Percentiles rank a stretch among this genome's conserved stretches.
These are phyloP conservation scores for Artibeus jamaicensis DNA, from an alignment of 2,797 vertebrate species.

Conservation along the genomic window DNA sequence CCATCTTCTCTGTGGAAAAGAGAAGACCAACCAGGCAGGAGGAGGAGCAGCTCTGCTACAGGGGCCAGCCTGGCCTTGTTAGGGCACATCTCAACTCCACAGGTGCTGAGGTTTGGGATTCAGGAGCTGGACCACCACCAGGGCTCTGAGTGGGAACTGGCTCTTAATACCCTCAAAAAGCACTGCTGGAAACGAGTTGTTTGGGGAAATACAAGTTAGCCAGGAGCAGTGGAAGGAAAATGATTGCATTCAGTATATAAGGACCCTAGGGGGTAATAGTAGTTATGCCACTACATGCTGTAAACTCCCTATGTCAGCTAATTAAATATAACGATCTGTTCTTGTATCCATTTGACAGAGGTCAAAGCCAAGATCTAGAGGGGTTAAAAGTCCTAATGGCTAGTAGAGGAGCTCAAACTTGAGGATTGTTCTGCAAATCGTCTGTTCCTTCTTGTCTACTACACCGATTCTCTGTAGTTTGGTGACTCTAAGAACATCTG, in stretches of 20 bases:
- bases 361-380: neutral
- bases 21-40: neutral
- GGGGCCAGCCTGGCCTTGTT: fast-evolving
- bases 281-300: neutral
- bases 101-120: neutral
- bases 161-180: neutral
- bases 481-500: neutral
- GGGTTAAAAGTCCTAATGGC: neutral
- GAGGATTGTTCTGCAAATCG: neutral
- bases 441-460: neutral
- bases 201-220: neutral
- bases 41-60: fast-evolving
- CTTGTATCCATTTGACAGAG: neutral
- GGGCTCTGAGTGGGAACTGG: neutral
- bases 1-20: neutral
- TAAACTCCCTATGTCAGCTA: neutral
- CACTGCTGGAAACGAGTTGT: neutral
- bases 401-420: neutral
- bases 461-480: neutral
- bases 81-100: fast-evolving
- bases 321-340: neutral
- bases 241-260: neutral
- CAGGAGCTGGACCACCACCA: neutral
- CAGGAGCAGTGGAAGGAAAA: neutral
- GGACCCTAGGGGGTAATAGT: neutral